Evolutionary conservation across 2,113 vertebrate species (phyloP), one percentile per base, ranked within the genome.

Genomic region (Petaurus breviceps): DNA sequence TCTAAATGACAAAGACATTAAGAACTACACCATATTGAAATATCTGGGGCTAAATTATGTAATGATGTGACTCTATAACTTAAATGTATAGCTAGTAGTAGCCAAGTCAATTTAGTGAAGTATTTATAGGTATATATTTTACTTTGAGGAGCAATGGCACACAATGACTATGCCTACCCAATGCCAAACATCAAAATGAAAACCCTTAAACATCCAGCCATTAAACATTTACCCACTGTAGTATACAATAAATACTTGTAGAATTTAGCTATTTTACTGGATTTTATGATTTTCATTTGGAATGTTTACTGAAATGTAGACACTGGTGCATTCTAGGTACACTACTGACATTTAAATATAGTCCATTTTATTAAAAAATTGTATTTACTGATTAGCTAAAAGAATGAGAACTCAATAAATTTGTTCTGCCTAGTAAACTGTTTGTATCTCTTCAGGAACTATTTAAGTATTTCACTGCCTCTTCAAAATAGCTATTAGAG

Each of bases 401-500:
- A 8, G n/a, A 23, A 84, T 43, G 7, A 43, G 68, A 84, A 43
- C 37, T n/a, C 61, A 77, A n/a, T 77, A 24, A 92, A 96, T 95
- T 52, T 22, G 10, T 0, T 97, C 91, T 43, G 3, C 37, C 91
- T 90, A 94, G 51, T 89, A 90, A 95, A 92, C 92, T 94, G 37
- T 26, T 95, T 52, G 1, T 49, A 93, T 68, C 90, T 94, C 1
- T 8, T 96, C 51, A 92, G 16, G 50, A 95, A 95, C 37, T 77
- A 91, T 28, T 90, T 96, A 52, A 61, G 94, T 51, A 53, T 97
- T 96, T 92, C 89, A 90, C 57, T 97, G 96, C 61, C 91, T 92
- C 52, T 96, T 96, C 68, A 94, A 96, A 97, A 54, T 90, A 92
- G 92, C 68, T 84, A 43, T 43, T 84, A 92, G 23, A 90, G 26